Percentiles rank a stretch among this genome's conserved stretches.
These are phyloP conservation scores for Akabosia matsudoensis DNA, from an alignment of 1,140 invertebrate species.

Conservation along the genomic window DNA sequence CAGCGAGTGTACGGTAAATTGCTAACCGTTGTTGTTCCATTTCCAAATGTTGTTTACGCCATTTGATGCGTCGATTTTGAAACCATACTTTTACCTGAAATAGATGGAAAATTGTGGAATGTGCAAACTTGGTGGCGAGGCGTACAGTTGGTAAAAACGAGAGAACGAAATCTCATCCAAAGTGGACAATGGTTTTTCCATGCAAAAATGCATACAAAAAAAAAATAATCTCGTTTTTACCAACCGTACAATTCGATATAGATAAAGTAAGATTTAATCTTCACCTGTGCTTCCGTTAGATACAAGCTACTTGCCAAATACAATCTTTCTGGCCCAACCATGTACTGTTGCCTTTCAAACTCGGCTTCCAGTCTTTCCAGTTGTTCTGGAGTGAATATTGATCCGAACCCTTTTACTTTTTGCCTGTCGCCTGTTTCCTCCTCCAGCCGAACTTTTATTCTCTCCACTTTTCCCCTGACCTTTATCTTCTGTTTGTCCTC, in stretches of 20 bases:
- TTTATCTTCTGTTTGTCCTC: no score
- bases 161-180: neutral
- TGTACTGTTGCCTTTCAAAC: conserved; percentile 90
- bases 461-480: no score
- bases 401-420: conserved; percentile 77
- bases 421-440: conserved; percentile 17
- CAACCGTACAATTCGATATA: neutral
- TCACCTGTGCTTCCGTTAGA: conserved; percentile 84
- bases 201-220: neutral
- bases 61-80: conserved; percentile 93
- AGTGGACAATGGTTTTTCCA: no score
- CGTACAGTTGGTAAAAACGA: no score
- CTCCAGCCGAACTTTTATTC: neutral
- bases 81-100: conserved; percentile 93
- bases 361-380: conserved; percentile 84
- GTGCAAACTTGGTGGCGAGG: neutral
- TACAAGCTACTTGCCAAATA: conserved; percentile 83
- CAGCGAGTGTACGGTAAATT: conserved; percentile 62
- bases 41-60: conserved; percentile 89
- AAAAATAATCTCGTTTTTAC: neutral
- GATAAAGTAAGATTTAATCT: no score
- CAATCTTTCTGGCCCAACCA: conserved; percentile 87
- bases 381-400: conserved; percentile 92
- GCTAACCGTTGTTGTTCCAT: conserved; percentile 78
- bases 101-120: conserved; percentile 3